These are phyloP conservation scores for Drosophila mayri DNA, from an alignment of 1,140 invertebrate genomes.

Conservation along the genomic window DNA sequence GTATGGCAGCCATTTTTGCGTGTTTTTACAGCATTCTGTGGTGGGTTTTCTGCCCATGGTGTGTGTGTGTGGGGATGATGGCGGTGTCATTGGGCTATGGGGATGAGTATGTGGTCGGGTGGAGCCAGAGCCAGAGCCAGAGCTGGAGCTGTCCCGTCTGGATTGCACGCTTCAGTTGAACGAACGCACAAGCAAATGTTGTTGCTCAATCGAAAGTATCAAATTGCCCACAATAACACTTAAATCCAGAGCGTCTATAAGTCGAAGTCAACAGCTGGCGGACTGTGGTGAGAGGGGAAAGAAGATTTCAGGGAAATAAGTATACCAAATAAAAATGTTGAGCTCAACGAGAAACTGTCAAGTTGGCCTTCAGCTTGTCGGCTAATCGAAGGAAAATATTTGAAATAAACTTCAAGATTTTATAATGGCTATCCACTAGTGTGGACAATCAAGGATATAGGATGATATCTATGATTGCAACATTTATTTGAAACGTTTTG, in stretches of 20 bases:
- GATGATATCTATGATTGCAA: not conserved
- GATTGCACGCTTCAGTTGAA: slow-evolving; percentile 76
- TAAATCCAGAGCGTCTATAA: slow-evolving; percentile 71
- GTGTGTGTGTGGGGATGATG: slow-evolving; percentile 15
- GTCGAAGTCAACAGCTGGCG: slow-evolving; percentile 61
- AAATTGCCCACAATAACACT: slow-evolving; percentile 85
- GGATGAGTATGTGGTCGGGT: slow-evolving; percentile 22
- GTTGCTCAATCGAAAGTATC: slow-evolving; percentile 85
- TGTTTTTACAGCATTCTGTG: slow-evolving; percentile 61
- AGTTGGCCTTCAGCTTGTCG: slow-evolving; percentile 21
- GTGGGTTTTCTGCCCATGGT: slow-evolving; percentile 7
- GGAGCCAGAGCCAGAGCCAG: not conserved
- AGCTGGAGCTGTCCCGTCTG: slow-evolving; percentile 37
- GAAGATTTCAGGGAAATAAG: slow-evolving; percentile 55
- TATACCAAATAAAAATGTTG: slow-evolving; percentile 73
- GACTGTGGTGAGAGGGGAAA: not conserved
- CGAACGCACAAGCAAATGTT: slow-evolving; percentile 83
- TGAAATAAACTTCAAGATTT: slow-evolving; percentile 31
- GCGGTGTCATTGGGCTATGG: slow-evolving; percentile 1
- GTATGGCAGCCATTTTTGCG: slow-evolving; percentile 76
- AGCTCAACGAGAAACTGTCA: slow-evolving; percentile 45
- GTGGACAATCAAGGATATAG: not conserved
- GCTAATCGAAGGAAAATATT: slow-evolving; percentile 50
- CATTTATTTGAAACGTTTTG: slow-evolving; percentile 4
- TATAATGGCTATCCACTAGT: slow-evolving; percentile 14